phyloP scores from a whole-genome alignment of 2,113 vertebrate species.

The Aegotheles bennettii region DNA sequence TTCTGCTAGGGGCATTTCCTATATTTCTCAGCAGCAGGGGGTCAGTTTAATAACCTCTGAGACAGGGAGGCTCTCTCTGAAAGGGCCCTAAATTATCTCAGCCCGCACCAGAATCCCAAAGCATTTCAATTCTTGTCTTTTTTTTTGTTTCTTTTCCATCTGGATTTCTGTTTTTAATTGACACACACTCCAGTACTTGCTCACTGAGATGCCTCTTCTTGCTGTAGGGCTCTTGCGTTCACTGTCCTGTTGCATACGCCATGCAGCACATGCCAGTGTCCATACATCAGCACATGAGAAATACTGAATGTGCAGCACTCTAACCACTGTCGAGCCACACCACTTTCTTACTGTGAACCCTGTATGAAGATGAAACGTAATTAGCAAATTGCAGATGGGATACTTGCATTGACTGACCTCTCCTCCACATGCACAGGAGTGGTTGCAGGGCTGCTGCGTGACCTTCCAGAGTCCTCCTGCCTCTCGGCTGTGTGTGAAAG shows the following conservation, averaged over 20 bases:
- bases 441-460: too few relatives aligned
- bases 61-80: background rate
- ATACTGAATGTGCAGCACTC: fast-evolving
- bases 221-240: background rate
- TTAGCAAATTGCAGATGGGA: fast-evolving
- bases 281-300: fast-evolving
- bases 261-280: fast-evolving
- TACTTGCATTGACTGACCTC: fast-evolving
- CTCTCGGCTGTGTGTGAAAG: too few relatives aligned
- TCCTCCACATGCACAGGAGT: fast-evolving
- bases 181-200: background rate
- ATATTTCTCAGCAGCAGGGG: background rate
- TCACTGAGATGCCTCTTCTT: background rate
- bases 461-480: background rate
- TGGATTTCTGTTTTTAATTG: background rate
- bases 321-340: fast-evolving
- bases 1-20: background rate
- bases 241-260: fast-evolving
- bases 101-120: background rate
- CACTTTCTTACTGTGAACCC: fast-evolving
- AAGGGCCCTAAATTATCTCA: background rate
- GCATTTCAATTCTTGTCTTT: background rate
- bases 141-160: background rate
- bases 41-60: background rate
- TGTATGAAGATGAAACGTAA: fast-evolving